A percentile compares a stretch with the other conserved stretches of the same genome.
Evolutionary conservation across 2,797 vertebrate species (phyloP).

Genomic region (Allobates femoralis): DNA sequence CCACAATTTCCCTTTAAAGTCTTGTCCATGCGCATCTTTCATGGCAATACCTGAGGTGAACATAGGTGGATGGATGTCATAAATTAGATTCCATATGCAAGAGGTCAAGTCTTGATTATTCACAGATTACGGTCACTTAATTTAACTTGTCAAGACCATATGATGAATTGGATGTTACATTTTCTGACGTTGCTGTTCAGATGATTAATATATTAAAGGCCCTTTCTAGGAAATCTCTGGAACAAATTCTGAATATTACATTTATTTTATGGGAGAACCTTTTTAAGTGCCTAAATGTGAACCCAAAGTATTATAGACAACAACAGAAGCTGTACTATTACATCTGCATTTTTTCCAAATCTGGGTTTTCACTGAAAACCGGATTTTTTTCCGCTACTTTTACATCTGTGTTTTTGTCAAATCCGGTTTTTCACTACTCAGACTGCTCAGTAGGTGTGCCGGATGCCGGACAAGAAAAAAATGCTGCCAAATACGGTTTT

Average conservation of each 20-base stretch:
- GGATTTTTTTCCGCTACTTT: too few relatives aligned
- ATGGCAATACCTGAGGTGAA: slow-evolving; percentile 18
- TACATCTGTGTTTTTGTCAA: too few relatives aligned
- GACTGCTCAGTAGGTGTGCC: too few relatives aligned
- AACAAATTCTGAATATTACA: slow-evolving; percentile 41
- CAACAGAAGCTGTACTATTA: not conserved
- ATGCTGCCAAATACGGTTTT: too few relatives aligned
- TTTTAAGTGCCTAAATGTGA: not conserved
- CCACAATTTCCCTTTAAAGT: not conserved
- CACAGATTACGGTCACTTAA: slow-evolving; percentile 37
- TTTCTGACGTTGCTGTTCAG: slow-evolving; percentile 1
- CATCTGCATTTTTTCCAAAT: too few relatives aligned
- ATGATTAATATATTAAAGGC: slow-evolving; percentile 50
- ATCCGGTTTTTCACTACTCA: too few relatives aligned
- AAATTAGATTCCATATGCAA: slow-evolving; percentile 44
- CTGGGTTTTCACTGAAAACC: too few relatives aligned
- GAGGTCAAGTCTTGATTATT: slow-evolving; percentile 52
- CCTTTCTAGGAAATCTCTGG: slow-evolving; percentile 24
- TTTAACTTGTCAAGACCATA: slow-evolving; percentile 26
- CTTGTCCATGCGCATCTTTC: not conserved
- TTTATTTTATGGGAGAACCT: slow-evolving; percentile 24
- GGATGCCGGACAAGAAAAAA: too few relatives aligned
- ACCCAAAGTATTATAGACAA: not conserved
- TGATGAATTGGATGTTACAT: slow-evolving; percentile 44
- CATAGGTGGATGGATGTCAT: slow-evolving; percentile 21